phyloP scores from a whole-genome alignment of 1,140 invertebrate genomes.

The Euura lappo region DNA sequence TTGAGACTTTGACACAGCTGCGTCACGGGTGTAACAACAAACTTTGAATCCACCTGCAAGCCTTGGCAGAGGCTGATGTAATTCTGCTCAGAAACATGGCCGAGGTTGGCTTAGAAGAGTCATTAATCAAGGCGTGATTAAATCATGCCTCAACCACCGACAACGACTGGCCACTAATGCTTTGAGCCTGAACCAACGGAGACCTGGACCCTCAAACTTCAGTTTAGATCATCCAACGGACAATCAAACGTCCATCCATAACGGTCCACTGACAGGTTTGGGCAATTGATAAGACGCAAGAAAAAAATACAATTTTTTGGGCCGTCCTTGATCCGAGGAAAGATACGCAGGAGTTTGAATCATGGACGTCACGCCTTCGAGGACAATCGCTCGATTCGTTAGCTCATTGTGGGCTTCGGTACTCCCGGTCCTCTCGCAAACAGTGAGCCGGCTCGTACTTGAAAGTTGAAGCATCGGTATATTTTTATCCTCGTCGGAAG shows the following conservation, averaged over 20 bases:
- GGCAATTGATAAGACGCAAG: no score
- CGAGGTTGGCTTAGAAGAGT: background rate
- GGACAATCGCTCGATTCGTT: constrained; percentile 2
- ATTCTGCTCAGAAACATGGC: no score
- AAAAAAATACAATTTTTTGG: no score
- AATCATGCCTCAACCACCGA: background rate
- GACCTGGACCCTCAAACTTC: no score
- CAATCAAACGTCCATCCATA: no score
- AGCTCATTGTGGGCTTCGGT: background rate
- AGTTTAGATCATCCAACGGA: no score
- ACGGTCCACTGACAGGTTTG: no score
- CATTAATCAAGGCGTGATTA: background rate
- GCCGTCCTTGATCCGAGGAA: background rate
- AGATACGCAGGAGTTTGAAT: background rate
- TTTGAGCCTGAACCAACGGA: background rate
- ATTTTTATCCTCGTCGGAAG: background rate
- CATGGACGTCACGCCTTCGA: background rate
- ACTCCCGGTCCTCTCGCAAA: background rate
- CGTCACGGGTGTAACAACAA: no score
- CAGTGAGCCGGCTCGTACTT: background rate
- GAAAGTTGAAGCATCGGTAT: background rate
- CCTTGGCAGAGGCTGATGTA: no score
- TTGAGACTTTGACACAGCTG: no score
- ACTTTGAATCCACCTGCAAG: no score
- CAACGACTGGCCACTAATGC: background rate